Evolutionary conservation across 2,797 vertebrate species (phyloP), one percentile per base, ranked within the genome.

Genomic region (Acanthurus lineatus): DNA sequence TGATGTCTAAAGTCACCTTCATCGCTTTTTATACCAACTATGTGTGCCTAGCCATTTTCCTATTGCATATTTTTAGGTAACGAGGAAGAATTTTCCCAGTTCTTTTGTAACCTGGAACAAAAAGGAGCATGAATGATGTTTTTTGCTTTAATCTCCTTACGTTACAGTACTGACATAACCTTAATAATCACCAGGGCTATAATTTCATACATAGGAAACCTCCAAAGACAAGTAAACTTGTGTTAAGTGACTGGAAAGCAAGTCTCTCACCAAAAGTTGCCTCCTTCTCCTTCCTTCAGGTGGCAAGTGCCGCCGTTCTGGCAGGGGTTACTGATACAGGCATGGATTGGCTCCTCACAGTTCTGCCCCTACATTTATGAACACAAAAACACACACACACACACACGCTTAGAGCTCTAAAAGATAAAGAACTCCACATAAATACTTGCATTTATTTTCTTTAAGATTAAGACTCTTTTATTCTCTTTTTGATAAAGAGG

Each of bases 321-420:
- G 85, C 98, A 99, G 0, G 98, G 98, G 88, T 97, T 98, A 84
- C 96, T 96, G 86, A 99, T 98, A 76, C 98, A 99, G 38, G 97
- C 96, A 12, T 99, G 97, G 86, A 99, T 98, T 1, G 97, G 96
- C 76, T 96, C 88, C 86, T 98, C 97, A 44, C 98, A 99, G 89
- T 98, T 97, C 77, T 97, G 97, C 14, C 97, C 98, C 98, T 99
- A 81, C 2, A 65, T 49, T 83, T 14, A 75, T 28, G 71, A 53
- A 75, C 22, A 76, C 5, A 32, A 68, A 79, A 8, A 71, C 20
- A 81, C 25, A 79, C 9, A 71, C 20, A 81, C 25, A 82, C 22
- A 81, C 0, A 82, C 32, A 83, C 19, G 19, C 19, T 69, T 8
- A 71, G 54, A 25, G 25, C 1, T 59, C 53, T 60, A 1, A 60